These are phyloP conservation scores for Troglohyphantes excavatus DNA, from an alignment of 2,888 invertebrate species.

Conservation along the genomic window DNA sequence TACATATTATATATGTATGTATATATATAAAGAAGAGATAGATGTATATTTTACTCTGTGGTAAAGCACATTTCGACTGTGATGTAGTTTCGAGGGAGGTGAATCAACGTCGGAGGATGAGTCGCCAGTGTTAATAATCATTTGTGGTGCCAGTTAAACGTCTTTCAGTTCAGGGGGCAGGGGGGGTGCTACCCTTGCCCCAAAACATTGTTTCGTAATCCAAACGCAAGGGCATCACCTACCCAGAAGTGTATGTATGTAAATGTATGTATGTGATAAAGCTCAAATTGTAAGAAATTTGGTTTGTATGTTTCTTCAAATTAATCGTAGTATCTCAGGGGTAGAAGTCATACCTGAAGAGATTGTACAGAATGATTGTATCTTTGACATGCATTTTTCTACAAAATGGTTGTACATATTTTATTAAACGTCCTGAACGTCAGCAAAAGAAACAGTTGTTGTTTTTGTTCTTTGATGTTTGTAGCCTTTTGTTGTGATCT, in stretches of 20 bases:
- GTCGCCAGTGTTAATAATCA: slow-evolving; percentile 63
- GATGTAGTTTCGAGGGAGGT: slow-evolving; percentile 69
- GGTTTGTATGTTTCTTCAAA: slow-evolving; percentile 66
- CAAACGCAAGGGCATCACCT: slow-evolving; percentile 54
- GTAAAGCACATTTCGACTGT: slow-evolving; percentile 77
- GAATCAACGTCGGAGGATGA: slow-evolving; percentile 45
- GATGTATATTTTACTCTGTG: slow-evolving; percentile 77
- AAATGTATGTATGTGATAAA: slow-evolving; percentile 77
- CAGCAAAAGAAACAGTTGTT: slow-evolving; percentile 44
- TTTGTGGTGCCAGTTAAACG: slow-evolving; percentile 68
- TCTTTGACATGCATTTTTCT: slow-evolving; percentile 77
- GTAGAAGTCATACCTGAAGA: slow-evolving; percentile 75
- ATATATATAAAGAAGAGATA: slow-evolving; percentile 62
- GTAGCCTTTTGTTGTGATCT: neutral
- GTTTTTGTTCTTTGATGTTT: neutral
- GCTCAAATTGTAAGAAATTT: slow-evolving; percentile 70
- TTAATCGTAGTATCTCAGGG: slow-evolving; percentile 75
- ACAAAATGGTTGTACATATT: slow-evolving; percentile 79
- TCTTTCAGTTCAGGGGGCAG: slow-evolving; percentile 61
- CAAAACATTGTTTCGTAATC: slow-evolving; percentile 52
- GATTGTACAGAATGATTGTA: slow-evolving; percentile 75
- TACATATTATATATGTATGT: slow-evolving; percentile 58
- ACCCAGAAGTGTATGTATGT: slow-evolving; percentile 42
- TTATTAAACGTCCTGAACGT: slow-evolving; percentile 78
- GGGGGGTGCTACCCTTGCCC: slow-evolving; percentile 52